Percentiles rank a stretch among this genome's conserved stretches.
phyloP scores from a whole-genome alignment of 2,888 invertebrate species.

The Labia minor region DNA sequence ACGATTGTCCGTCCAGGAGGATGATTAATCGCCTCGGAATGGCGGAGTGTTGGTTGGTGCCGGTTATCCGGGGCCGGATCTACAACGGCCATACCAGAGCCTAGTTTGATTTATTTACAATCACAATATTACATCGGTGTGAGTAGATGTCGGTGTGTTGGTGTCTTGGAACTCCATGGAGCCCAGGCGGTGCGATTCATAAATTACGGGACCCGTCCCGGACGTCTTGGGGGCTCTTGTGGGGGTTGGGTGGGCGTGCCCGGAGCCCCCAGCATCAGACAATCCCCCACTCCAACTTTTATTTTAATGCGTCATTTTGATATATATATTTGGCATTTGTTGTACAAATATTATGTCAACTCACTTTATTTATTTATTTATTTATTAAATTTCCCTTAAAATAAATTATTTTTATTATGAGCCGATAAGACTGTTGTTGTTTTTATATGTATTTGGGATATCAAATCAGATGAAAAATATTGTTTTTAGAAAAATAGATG shows the following conservation, averaged over 20 bases:
- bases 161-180: not conserved
- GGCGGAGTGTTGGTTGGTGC: not conserved
- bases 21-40: not conserved
- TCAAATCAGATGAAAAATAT: too few species aligned
- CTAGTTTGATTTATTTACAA: not conserved
- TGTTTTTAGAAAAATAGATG: too few species aligned
- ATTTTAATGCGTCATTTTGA: conserved; percentile 9
- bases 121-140: not conserved
- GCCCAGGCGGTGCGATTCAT: not conserved
- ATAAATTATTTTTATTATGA: conserved; percentile 1
- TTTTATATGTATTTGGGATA: not conserved
- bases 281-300: not conserved
- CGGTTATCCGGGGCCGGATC: not conserved
- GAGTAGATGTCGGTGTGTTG: too few species aligned
- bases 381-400: not conserved
- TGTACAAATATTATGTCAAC: conserved; percentile 13
- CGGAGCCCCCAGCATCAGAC: not conserved
- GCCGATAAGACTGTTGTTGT: not conserved
- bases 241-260: not conserved
- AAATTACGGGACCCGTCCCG: conserved; percentile 7
- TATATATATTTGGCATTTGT: conserved; percentile 13
- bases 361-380: conserved; percentile 8
- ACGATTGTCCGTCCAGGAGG: conserved; percentile 1
- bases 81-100: not conserved
- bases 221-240: not conserved